Evolutionary conservation across 2,797 vertebrate species (phyloP).

Genomic region (Mallotus villosus): DNA sequence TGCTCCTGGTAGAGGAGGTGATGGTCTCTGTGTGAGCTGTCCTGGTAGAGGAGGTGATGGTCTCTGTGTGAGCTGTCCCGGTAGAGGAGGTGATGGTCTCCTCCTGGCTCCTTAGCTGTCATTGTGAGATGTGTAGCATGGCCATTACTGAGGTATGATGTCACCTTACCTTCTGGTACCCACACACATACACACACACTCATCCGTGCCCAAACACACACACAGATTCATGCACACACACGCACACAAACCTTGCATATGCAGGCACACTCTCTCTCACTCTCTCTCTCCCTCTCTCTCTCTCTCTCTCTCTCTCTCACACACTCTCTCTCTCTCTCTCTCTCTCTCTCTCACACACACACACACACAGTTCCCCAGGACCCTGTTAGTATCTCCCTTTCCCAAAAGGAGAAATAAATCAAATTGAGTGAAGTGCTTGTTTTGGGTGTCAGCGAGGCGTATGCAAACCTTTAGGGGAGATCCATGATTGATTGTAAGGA

Average conservation of each 20-base stretch:
- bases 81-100: no score
- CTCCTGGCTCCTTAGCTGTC: no score
- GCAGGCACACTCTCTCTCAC: constrained; percentile 5
- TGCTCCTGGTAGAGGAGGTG: no score
- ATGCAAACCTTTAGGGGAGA: constrained; percentile 62
- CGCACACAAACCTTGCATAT: not conserved
- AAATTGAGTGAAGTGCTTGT: constrained; percentile 70
- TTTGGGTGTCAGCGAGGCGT: constrained; percentile 67
- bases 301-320: constrained; percentile 17
- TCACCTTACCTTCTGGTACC: no score
- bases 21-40: no score
- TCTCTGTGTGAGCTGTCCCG: no score
- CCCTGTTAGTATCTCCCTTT: constrained; percentile 70
- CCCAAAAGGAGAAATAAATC: constrained; percentile 72
- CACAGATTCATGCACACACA: constrained; percentile 4
- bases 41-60: no score
- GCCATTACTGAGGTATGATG: no score
- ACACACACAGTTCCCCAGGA: constrained; percentile 54
- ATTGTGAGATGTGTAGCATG: no score
- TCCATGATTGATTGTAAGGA: constrained; percentile 70
- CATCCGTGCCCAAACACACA: not conserved
- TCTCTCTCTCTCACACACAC: constrained; percentile 31
- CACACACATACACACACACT: no score
- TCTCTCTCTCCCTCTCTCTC: not conserved
- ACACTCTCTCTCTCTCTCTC: not conserved